These are phyloP conservation scores for Palythoa caribaeorum DNA, from an alignment of 92 coral and sea anemone genomes.

Conservation along the genomic window DNA sequence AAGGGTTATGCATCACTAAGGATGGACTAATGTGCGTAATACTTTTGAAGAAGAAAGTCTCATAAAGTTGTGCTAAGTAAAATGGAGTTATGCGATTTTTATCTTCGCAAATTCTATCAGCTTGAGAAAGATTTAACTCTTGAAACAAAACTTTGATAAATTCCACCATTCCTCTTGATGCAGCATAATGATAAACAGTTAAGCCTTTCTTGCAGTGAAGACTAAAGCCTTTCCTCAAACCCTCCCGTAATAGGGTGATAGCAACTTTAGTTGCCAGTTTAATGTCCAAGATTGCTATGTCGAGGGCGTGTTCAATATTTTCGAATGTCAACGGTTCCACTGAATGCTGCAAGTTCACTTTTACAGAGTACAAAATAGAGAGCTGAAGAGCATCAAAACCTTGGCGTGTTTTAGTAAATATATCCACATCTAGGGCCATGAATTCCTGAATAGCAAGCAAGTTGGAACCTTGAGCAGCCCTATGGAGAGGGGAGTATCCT, in stretches of 20 bases:
- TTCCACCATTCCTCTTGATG: slow-evolving; percentile 28
- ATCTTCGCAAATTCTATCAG: background rate
- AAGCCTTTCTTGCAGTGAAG: slow-evolving; percentile 2
- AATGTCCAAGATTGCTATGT: background rate
- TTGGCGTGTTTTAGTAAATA: background rate
- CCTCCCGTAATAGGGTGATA: background rate
- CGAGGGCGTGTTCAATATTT: background rate
- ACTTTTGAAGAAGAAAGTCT: background rate
- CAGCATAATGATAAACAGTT: slow-evolving; percentile 36
- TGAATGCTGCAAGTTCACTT: background rate
- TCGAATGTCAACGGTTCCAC: background rate
- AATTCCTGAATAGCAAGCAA: slow-evolving; percentile 2
- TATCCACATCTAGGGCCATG: background rate
- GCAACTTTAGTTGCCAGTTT: slow-evolving; percentile 30
- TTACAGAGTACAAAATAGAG: background rate
- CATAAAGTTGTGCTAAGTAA: slow-evolving; percentile 22
- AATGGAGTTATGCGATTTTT: slow-evolving; percentile 7
- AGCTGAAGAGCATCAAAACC: background rate
- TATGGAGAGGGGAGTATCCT: slow-evolving; percentile 32
- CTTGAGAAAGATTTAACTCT: background rate
- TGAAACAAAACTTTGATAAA: background rate
- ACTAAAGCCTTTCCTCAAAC: background rate
- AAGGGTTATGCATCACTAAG: background rate
- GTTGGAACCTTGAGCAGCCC: slow-evolving; percentile 37
- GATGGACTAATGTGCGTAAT: no score